Percentiles rank a stretch among this genome's conserved stretches.
Conservation (phyloP, 64 coral and sea anemone species). For the Pocillopora verrucosa region DNA sequence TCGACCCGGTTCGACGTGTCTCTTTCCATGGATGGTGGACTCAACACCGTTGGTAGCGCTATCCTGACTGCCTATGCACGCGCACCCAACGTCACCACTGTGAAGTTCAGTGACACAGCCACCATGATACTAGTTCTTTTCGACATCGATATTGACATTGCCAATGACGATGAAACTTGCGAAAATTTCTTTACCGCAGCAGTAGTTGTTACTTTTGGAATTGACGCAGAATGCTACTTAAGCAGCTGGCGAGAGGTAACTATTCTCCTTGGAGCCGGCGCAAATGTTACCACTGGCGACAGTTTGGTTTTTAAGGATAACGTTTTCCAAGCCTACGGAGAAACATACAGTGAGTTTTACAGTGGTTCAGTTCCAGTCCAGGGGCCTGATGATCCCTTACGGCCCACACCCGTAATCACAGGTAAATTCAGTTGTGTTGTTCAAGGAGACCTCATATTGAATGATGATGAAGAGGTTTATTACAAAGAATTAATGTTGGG, state of each 20-base stretch:
- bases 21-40: constrained; percentile 22
- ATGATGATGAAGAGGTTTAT: too few species aligned
- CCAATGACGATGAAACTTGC: constrained; percentile 26
- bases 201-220: constrained; percentile 38
- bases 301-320: constrained; percentile 30
- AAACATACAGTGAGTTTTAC: constrained; percentile 18
- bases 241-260: constrained; percentile 4
- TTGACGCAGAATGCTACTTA: constrained; percentile 21
- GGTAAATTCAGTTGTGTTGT: constrained; percentile 12
- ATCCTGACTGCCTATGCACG: constrained; percentile 24
- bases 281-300: constrained; percentile 32
- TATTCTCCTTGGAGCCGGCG: constrained; percentile 37
- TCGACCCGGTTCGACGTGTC: constrained; percentile 2
- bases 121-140: constrained; percentile 47
- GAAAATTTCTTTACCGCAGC: constrained; percentile 24
- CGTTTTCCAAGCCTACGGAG: constrained; percentile 34
- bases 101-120: constrained; percentile 51
- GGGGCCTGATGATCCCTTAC: constrained; percentile 26
- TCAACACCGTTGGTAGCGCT: neutral
- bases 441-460: too few species aligned
- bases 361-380: constrained; percentile 32
- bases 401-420: constrained; percentile 43
- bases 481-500: too few species aligned
- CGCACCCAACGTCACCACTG: constrained; percentile 32
- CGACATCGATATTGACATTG: constrained; percentile 50